Percentiles rank a stretch among this genome's conserved stretches.
phyloP scores from a whole-genome alignment of 2,797 vertebrate species.

The Paramormyrops hopkinsi region DNA sequence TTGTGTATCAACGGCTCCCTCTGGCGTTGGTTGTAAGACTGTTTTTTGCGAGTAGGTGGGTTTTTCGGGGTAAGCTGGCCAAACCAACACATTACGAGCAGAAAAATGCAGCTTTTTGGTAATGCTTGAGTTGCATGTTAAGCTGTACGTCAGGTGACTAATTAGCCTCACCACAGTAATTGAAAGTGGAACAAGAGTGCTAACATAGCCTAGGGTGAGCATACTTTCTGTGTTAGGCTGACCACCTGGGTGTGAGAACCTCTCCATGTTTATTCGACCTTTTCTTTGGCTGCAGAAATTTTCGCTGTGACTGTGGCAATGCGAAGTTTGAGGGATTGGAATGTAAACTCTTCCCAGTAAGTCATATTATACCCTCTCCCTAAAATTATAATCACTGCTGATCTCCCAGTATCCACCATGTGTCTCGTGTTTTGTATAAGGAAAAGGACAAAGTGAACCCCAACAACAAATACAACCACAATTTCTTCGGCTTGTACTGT shows the following conservation, averaged over 20 bases:
- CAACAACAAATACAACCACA: constrained; percentile 89
- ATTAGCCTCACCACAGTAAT: neutral
- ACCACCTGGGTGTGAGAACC: neutral
- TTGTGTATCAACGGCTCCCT: neutral
- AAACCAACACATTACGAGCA: neutral
- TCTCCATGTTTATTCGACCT: neutral
- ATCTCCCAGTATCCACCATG: neutral
- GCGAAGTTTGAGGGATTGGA: constrained; percentile 77
- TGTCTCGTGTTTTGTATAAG: constrained; percentile 51
- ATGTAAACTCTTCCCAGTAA: constrained; percentile 80
- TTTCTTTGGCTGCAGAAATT: constrained; percentile 52
- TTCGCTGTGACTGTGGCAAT: constrained; percentile 87
- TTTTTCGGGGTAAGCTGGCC: neutral
- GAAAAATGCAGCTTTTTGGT: neutral
- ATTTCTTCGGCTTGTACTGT: constrained; percentile 92
- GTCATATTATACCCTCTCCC: constrained; percentile 37
- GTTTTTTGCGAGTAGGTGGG: neutral
- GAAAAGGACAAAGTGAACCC: constrained; percentile 78
- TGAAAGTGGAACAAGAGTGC: neutral
- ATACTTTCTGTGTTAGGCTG: neutral
- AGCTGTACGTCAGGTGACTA: neutral
- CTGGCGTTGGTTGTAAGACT: neutral
- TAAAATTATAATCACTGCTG: neutral
- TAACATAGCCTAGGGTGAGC: neutral
- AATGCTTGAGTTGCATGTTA: neutral